A percentile compares a stretch with the other conserved stretches of the same genome.
Evolutionary conservation across 2,113 vertebrate genomes (phyloP).

Genomic region (Circaetus gallicus): DNA sequence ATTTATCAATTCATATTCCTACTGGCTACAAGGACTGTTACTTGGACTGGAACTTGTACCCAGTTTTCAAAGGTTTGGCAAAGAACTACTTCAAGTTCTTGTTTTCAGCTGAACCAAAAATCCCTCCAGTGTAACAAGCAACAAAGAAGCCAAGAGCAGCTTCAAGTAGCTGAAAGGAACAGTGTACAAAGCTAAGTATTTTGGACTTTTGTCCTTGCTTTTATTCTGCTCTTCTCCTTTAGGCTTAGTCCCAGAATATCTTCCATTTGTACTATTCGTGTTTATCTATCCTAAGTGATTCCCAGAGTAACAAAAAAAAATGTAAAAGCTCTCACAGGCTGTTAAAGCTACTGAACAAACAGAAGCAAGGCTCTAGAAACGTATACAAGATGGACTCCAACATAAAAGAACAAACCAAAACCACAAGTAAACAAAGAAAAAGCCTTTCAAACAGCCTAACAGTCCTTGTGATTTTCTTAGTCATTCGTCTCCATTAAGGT

Average conservation of each 20-base stretch:
- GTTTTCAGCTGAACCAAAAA: neutral
- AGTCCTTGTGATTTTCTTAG: neutral
- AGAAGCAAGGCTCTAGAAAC: neutral
- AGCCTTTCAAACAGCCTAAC: neutral
- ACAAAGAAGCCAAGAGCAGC: neutral
- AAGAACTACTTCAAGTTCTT: neutral
- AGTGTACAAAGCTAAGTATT: neutral
- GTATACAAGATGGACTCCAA: neutral
- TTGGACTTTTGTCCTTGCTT: neutral
- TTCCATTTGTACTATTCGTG: neutral
- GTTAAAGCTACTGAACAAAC: neutral
- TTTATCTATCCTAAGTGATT: neutral
- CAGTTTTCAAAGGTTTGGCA: neutral
- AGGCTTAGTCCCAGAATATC: neutral
- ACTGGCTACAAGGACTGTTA: neutral
- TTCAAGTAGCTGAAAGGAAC: neutral
- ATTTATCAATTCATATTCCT: neutral
- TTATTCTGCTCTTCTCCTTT: neutral
- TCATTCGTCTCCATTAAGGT: neutral
- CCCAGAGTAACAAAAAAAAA: neutral
- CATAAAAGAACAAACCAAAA: neutral
- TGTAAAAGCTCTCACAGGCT: neutral
- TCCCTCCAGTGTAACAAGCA: neutral
- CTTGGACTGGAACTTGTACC: neutral
- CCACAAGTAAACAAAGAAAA: neutral